Base-by-base conservation (phyloP, 35 echinoderm and acorn worm genomes). In the Lytechinus variegatus region DNA sequence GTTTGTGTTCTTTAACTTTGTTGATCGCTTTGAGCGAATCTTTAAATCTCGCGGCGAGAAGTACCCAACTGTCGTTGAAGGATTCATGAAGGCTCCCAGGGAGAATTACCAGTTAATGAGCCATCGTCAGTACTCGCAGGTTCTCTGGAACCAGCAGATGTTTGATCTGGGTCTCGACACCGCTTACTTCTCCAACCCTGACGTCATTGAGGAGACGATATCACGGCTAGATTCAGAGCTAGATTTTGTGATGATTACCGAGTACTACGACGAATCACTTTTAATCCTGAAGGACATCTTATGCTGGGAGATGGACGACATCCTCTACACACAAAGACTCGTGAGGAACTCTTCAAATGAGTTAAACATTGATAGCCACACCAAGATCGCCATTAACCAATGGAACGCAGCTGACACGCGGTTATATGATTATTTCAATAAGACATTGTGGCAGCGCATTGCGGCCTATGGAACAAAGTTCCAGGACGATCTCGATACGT, bases 251-350 rank as follows among this genome's bases (percentile, higher is more conserved):
- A 95, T 99, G 95, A 88, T 99, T 13, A 97, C 97, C 28, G 98
- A 99, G 79, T 98, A 98, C 61, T 98, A 97, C 86, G 96, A 99
- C 4, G 98, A 99, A 96, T 98, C 97, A 5, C 95, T 99, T 19
- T 96, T 99, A 56, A 87, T 99, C 11, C 87, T 99, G 0, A 90
- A 95, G 27, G 97, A 99, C 10, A 53, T 98, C 54, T 72, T 99
- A 95, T 99, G 98, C 94, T 99, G 98, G 98, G 94, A 96, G 19
- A 94, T 96, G 12, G 98, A 99, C 28, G 98, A 99, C 91, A 97
- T 99, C 58, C 92, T 96, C 8, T 99, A 96, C 53, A 97, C 97
- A n/a, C 94, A 95, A 4, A 96, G 97, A 24, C 96, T 96, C 27
- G 96, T 95, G 16, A 94, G 98, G 53, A 95, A 94, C 29, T 97